Percentiles rank a stretch among this genome's conserved stretches.
Evolutionary conservation across 2,888 invertebrate species (phyloP).

Genomic region (Xestobium rufovillosum): DNA sequence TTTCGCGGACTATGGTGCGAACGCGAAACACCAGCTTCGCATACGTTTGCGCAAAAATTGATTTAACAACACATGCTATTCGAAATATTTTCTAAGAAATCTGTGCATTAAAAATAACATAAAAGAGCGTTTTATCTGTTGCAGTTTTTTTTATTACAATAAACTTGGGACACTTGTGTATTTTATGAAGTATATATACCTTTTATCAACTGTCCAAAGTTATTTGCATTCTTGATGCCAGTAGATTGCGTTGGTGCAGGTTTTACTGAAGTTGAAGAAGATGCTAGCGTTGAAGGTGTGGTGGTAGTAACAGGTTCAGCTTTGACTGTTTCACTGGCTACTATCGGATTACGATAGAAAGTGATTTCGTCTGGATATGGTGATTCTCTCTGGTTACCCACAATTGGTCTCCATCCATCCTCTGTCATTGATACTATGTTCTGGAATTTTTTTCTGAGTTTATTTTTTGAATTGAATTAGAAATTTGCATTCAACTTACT

Average conservation of each 20-base stretch:
- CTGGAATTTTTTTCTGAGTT: slow-evolving; percentile 21
- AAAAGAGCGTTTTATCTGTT: too few relatives aligned
- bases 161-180: too few relatives aligned
- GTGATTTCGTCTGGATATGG: slow-evolving; percentile 29
- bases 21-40: too few relatives aligned
- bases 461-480: neutral
- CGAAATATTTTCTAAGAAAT: too few relatives aligned
- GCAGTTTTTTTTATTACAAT: too few relatives aligned
- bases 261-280: slow-evolving; percentile 14
- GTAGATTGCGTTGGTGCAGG: too few relatives aligned
- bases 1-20: too few relatives aligned
- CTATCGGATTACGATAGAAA: slow-evolving; percentile 31
- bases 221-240: neutral
- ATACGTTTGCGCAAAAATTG: too few relatives aligned
- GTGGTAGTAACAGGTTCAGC: slow-evolving; percentile 19
- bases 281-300: slow-evolving; percentile 18
- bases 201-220: neutral
- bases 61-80: too few relatives aligned
- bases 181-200: too few relatives aligned
- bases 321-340: slow-evolving; percentile 26
- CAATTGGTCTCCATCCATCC: slow-evolving; percentile 56
- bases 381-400: slow-evolving; percentile 37
- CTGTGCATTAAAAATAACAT: too few relatives aligned
- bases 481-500: neutral
- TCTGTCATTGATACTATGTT: slow-evolving; percentile 46